Base-by-base conservation (phyloP, 1,140 invertebrate species). In the Thaumetopoea pityocampa region DNA sequence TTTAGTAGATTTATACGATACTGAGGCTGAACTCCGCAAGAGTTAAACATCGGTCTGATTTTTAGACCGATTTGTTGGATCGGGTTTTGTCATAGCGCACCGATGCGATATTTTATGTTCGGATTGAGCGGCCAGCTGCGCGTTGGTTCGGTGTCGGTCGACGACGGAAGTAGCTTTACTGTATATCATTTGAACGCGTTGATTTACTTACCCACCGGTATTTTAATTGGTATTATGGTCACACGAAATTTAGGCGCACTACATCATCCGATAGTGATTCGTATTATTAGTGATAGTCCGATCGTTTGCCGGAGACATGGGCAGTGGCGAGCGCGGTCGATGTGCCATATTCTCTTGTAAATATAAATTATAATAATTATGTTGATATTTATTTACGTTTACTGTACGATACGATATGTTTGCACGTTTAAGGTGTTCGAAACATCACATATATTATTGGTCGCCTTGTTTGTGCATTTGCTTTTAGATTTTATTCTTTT, bases 271-370 rank as follows among this genome's bases (percentile, higher is more conserved):
- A 60, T 58, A 54, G 48, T 56, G 46, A 52, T 48, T 48, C 11
- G 34, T 34, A 47, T 32, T 46, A 44, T 46, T 42, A 46, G 37
- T 30, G 26, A 28, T 65, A 57, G 50, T 58, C 56, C 58, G 55
- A 48, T 54, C 63, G 60, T 63, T 65, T 53, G 54, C 44, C 30
- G 19, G 40, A 37, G 41, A 53, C 51, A 30, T 51, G 37, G 37
- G 23, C 43, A 42, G 47, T 50, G 44, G 48, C 40, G 60, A 62
- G 67, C 62, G 67, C 67, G 70, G 67, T 78, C 70, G 71, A 78
- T 84, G 80, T 84, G 80, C 80, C 80, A 84, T 84, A 84, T 84
- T 80, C 74, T 83, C 68, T 73, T 78, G 77, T 81, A 84, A 84
- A 81, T 81, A 80, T 81, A 81, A 81, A 80, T 84, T 80, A 84